Evolutionary conservation across 2,113 vertebrate species (phyloP), one percentile per base, ranked within the genome.

Genomic region (Mohoua ochrocephala): DNA sequence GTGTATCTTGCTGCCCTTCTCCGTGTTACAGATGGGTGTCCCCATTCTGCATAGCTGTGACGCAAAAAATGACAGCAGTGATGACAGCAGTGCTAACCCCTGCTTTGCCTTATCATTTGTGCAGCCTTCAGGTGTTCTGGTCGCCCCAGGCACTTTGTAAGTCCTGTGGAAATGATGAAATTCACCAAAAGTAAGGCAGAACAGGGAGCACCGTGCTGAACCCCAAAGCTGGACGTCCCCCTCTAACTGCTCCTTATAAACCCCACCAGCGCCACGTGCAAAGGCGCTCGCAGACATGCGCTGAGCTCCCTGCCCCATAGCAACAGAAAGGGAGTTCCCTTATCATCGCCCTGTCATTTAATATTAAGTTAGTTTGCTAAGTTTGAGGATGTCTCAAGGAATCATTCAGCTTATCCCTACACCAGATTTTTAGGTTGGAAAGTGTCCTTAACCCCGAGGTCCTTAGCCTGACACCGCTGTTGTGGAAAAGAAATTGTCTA

Each of bases 381-480:
- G 67, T 94, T 86, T 93, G 59, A 78, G 64, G 79, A 68, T 19
- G 44, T 23, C 47, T 68, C 44, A 70, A 81, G 68, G 69, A 81
- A 75, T 75, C 1, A 0, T 81, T 64, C 57, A 56, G 11, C 13
- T 84, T 71, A 71, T 41, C 26, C 26, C 27, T 78, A 41, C 18
- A 49, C 8, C 15, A 64, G 44, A 78, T 37, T 30, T 69, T 76
- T 42, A 85, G 49, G 28, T 6, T 5, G 1, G 60, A 15, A 59
- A 87, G 31, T n/a, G 30, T 70, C 53, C 57, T 84, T 69, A 93
- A 65, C 63, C 50, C 39, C 37, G 22, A 60, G 67, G 67, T 61
- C 30, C 28, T 61, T n/a, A 88, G 17, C 21, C 80, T 74, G 23
- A 35, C 0, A 1, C 27, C 1, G 0, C 14, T 85, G 11, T 14